These are phyloP conservation scores for Alitta virens DNA, from an alignment of 2,888 invertebrate genomes.

Conservation along the genomic window DNA sequence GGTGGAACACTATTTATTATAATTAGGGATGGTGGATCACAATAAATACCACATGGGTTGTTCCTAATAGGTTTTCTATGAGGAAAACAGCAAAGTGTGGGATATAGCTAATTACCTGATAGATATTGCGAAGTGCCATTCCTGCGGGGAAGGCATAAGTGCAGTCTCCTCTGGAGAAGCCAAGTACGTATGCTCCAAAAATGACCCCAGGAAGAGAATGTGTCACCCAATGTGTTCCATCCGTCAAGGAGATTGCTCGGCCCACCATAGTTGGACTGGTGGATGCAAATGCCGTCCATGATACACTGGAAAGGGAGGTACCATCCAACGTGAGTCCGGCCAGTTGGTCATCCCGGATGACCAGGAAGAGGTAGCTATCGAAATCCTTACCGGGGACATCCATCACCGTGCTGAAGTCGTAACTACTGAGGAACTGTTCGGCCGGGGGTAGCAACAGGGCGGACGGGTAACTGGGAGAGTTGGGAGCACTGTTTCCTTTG, in stretches of 20 bases:
- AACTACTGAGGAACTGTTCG: background rate
- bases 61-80: too few relatives aligned
- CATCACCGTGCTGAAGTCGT: background rate
- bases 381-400: background rate
- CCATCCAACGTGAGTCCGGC: background rate
- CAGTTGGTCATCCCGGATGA: background rate
- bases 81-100: too few relatives aligned
- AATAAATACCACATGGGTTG: too few relatives aligned
- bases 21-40: too few relatives aligned
- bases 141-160: constrained; percentile 22
- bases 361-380: background rate
- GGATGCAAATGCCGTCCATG: background rate
- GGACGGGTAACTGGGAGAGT: background rate
- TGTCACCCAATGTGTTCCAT: background rate
- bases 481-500: background rate
- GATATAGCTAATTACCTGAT: background rate
- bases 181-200: constrained; percentile 23
- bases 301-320: background rate
- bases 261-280: background rate
- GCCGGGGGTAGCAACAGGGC: background rate
- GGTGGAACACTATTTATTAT: too few relatives aligned
- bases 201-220: background rate
- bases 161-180: constrained; percentile 12
- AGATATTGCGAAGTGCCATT: constrained; percentile 3
- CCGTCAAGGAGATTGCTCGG: background rate